Evolutionary conservation across 2,888 invertebrate genomes (phyloP).

Genomic region (Platynereis dumerilii): DNA sequence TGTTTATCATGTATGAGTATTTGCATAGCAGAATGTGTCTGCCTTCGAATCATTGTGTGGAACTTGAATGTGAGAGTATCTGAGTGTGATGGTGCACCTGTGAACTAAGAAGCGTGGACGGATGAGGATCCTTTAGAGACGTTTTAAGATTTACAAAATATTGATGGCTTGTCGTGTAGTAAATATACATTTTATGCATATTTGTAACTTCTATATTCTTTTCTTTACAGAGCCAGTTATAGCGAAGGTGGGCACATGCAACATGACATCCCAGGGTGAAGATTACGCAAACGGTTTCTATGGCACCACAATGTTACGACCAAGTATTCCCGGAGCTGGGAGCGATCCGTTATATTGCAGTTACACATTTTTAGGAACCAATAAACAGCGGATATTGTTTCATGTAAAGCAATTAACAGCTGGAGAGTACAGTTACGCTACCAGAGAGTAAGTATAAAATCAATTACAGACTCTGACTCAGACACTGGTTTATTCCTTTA

Average conservation of each 20-base stretch:
- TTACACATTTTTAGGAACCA: constrained; percentile 23
- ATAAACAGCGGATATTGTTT: constrained; percentile 23
- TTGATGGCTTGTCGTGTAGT: too few relatives aligned
- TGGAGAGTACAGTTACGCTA: constrained; percentile 19
- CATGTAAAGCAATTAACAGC: constrained; percentile 20
- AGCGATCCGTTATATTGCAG: constrained; percentile 14
- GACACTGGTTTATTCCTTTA: too few relatives aligned
- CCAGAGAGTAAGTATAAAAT: background rate
- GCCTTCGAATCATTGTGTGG: too few relatives aligned
- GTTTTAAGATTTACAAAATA: too few relatives aligned
- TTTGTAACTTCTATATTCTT: background rate
- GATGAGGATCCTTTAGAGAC: too few relatives aligned
- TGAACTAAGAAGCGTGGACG: too few relatives aligned
- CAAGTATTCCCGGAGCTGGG: constrained; percentile 2
- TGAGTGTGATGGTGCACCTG: too few relatives aligned
- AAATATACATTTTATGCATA: too few relatives aligned
- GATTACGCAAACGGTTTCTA: constrained; percentile 1
- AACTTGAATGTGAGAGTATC: too few relatives aligned
- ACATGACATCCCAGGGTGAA: constrained; percentile 18
- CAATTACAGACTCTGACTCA: background rate
- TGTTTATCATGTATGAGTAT: too few relatives aligned
- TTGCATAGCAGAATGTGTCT: too few relatives aligned
- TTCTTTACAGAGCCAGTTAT: constrained; percentile 7
- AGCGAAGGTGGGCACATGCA: constrained; percentile 10
- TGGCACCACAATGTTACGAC: constrained; percentile 1